Evolutionary conservation across 2,797 vertebrate genomes (phyloP), one percentile per base, ranked within the genome.

Genomic region (Pagetopsis macropterus): DNA sequence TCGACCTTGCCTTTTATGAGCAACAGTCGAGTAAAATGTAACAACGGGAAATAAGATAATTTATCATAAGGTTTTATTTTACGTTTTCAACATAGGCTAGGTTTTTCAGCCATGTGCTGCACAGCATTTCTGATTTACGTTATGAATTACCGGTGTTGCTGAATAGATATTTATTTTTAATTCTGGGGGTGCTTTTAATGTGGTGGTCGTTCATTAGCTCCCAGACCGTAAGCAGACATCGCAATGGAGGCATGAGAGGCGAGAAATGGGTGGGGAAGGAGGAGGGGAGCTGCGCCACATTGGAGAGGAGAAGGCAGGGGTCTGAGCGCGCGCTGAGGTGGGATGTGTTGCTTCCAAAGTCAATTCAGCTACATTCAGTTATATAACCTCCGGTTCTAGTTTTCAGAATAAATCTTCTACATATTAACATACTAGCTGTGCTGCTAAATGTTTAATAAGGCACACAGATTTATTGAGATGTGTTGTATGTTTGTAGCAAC

Each of bases 281-380:
- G 61, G 81, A 64, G 80, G 75, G 62, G 59, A 87, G 87, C 70
- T 91, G 91, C 89, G 84, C 89, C 84, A 89, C 82, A 17, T 81
- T n/a, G 78, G 76, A 84, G 86, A 85, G 73, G 73, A 46, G 82
- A 72, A 76, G 73, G 79, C 76, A 52, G 67, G 77, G 85, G 80
- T 65, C 83, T 78, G 86, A 76, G 89, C 58, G 90, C 83, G 92
- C 91, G 87, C 87, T 61, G 81, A 88, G 88, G 90, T 88, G 93
- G 89, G 89, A 91, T 81, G 49, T 83, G 58, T 88, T 88, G 84
- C 49, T 10, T 62, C 27, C 15, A 52, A 15, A 11, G 77, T 87
- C 48, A 92, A 89, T 70, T 0, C 12, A 7, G 19, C 33, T 0
- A 17, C 0, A 70, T 46, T 88, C 0, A 21, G 3, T 49, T 1